Evolutionary conservation across 2,888 invertebrate genomes (phyloP).

Genomic region (Adelphocoris suturalis): DNA sequence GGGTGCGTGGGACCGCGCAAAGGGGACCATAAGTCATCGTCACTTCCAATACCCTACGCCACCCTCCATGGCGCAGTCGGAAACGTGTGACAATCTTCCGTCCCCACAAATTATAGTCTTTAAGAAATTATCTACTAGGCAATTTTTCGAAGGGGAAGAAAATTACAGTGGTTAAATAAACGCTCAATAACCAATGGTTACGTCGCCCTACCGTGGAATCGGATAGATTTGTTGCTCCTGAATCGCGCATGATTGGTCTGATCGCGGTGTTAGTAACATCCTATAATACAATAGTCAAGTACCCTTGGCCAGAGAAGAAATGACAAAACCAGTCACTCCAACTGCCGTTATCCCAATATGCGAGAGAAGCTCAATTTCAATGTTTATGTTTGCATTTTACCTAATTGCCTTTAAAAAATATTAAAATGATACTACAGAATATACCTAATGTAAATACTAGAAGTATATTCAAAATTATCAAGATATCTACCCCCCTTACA

Average conservation of each 20-base stretch:
- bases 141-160: constrained; percentile 49
- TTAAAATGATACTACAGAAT: too few relatives aligned
- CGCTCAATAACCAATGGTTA: constrained; percentile 63
- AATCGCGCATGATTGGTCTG: not conserved
- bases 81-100: constrained; percentile 61
- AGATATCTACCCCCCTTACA: too few relatives aligned
- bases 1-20: constrained; percentile 31
- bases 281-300: not conserved
- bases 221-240: not conserved
- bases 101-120: constrained; percentile 56
- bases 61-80: not conserved
- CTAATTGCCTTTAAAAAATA: too few relatives aligned
- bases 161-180: constrained; percentile 62
- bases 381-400: too few relatives aligned
- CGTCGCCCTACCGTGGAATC: not conserved
- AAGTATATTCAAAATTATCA: too few relatives aligned
- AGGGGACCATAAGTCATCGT: constrained; percentile 40
- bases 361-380: too few relatives aligned
- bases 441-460: too few relatives aligned
- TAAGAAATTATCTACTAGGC: constrained; percentile 55
- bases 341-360: too few relatives aligned
- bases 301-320: not conserved
- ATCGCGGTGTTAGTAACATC: not conserved
- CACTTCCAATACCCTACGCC: constrained; percentile 12
- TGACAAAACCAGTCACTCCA: not conserved